Percentiles rank a stretch among this genome's conserved stretches.
Conservation (phyloP, 2,113 vertebrate genomes). For the Chamaea fasciata region DNA sequence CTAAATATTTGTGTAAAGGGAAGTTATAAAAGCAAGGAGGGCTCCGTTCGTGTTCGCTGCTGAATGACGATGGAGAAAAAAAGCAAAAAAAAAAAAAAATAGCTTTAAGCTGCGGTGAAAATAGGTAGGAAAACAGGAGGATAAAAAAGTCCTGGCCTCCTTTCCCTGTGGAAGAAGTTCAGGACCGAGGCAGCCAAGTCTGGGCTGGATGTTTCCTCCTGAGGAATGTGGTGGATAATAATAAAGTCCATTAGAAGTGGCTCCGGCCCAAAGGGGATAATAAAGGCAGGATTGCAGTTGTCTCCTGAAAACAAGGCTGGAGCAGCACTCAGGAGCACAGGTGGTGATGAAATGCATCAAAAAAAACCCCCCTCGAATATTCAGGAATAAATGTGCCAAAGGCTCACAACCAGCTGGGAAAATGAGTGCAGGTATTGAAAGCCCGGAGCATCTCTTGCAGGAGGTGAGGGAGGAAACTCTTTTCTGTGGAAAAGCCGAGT, state of each 20-base stretch:
- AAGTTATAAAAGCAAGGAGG: background rate
- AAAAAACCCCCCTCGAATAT: background rate
- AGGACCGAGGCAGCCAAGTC: background rate
- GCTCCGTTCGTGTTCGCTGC: background rate
- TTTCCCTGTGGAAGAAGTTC: background rate
- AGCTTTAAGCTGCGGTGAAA: background rate
- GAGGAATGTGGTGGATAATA: conserved; percentile 22
- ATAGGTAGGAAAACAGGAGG: background rate
- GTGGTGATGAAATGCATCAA: background rate
- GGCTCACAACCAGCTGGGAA: background rate
- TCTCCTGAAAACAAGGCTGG: background rate
- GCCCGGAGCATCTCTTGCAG: background rate
- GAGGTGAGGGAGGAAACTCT: background rate
- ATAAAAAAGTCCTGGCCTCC: background rate
- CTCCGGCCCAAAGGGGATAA: background rate
- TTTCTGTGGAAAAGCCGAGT: background rate
- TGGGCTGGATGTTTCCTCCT: conserved; percentile 17
- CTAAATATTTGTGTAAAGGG: background rate
- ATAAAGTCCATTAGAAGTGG: conserved; percentile 19
- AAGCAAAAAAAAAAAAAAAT: background rate
- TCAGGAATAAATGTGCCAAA: background rate
- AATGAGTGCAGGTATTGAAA: background rate
- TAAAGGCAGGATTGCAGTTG: background rate
- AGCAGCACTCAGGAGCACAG: background rate
- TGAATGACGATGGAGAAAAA: background rate